A percentile compares a stretch with the other conserved stretches of the same genome.
These are phyloP conservation scores for Macrosteles quadrilineatus DNA, from an alignment of 1,140 invertebrate genomes.

Conservation along the genomic window DNA sequence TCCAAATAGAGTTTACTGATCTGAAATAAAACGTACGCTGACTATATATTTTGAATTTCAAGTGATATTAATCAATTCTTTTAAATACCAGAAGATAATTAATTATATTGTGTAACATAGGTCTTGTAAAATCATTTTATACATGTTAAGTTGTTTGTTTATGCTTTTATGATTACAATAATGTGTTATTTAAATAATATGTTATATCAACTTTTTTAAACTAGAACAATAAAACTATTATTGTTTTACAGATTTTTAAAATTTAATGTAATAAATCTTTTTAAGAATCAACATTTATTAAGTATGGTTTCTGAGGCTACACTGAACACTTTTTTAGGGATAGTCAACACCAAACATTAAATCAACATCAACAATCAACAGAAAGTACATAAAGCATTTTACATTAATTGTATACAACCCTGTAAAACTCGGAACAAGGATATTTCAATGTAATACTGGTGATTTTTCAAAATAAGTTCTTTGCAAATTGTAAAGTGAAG, in stretches of 20 bases:
- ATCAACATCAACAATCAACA: conserved; percentile 11
- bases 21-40: too few relatives aligned
- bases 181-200: too few relatives aligned
- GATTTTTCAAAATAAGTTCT: too few relatives aligned
- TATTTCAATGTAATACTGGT: background rate
- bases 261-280: background rate
- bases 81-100: too few relatives aligned
- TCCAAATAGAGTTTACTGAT: too few relatives aligned
- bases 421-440: background rate
- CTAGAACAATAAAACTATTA: background rate
- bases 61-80: too few relatives aligned
- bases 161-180: too few relatives aligned
- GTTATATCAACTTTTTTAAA: background rate
- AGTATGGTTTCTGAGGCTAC: background rate
- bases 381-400: background rate
- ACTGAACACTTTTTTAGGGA: background rate
- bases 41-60: too few relatives aligned
- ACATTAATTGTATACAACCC: conserved; percentile 18
- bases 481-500: too few relatives aligned
- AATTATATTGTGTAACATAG: too few relatives aligned
- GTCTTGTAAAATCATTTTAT: too few relatives aligned
- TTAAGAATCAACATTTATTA: background rate
- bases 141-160: too few relatives aligned
- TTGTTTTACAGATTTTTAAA: background rate
- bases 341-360: conserved; percentile 16